Base-by-base conservation (phyloP, 2,113 vertebrate genomes). In the Bos indicus region DNA sequence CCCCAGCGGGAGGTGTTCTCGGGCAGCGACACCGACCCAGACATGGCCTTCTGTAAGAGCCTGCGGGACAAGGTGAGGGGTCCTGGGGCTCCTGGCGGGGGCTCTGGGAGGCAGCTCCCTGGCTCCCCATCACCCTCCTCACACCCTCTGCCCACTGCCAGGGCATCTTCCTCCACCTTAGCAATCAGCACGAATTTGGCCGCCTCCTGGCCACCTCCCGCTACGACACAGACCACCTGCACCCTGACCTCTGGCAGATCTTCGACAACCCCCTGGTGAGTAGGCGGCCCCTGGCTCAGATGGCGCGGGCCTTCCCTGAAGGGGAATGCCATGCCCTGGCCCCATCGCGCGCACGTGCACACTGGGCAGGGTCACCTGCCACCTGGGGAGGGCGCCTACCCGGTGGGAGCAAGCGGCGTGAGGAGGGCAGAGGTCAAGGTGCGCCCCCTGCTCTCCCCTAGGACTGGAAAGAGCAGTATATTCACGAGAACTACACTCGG, bases 171-270 rank as follows among this genome's bases (percentile, higher is more conserved):
- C 99, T 99, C 96, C 99, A 99, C 85, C 98, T 99, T 92, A 99
- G 98, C 28, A 99, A 99, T 43, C 98, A 98, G 74, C 98, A 99
- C 0, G 99, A 99, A 43, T 99, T 99, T 51, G 99, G 99, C 2
- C 98, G 98, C 4, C 98, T 99, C 40, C 33, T 99, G 80, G 98
- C 99, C 84, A 98, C 98, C 0, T 96, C 96, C 33, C 98, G 97
- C 26, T 99, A 99, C 7, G 99, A 99, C 98, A 99, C 96, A 0
- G 98, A 98, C 52, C 98, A 97, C 26, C 98, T 99, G 1, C 96
- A 99, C 96, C 99, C 98, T 0, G 99, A 99, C 94, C 98, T 99
- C 97, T 99, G 99, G 99, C 99, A 99, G 98, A 99, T 99, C 95
- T 99, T 98, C 2, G 98, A 99, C 95, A 99, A 99, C 90, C 99